Evolutionary conservation across 1,140 invertebrate species (phyloP), one percentile per base, ranked within the genome.

Genomic region (Planococcus citri): DNA sequence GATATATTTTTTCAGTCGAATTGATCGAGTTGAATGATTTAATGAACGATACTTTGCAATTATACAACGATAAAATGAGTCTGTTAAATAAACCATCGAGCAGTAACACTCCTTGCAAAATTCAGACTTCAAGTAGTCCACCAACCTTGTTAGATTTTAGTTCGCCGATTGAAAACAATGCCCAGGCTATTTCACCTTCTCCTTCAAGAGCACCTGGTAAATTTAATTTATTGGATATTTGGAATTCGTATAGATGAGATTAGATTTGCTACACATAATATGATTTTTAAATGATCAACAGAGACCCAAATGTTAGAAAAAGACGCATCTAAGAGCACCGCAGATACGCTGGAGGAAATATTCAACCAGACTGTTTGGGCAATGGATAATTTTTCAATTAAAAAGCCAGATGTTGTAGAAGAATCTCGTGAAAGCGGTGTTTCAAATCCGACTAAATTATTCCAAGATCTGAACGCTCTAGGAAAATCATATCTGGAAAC

Each of bases 41-140:
- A 58, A 25, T 72, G 67, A 72, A 72, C 58, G 69, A 72, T 64
- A 72, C 68, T 33, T 68, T 70, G 21, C 68, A 69, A 41, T 41
- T 17, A 51, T 71, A 71, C 14, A 69, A 41, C 60, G 58, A 71
- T 37, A 64, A 24, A 25, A 64, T 25, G 20, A 25, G 10, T 25
- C 9, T 27, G 24, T 24, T 64, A 25, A 64, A 27, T 10, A 64
- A 64, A 20, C 25, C 60, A 6, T 64, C 60, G 10, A 17, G 20
- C 10, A 25, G 10, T 17, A 64, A 25, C 24, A 58, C 17, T 22
- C 4, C 51, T 20, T n/a, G n/a, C n/a, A n/a, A n/a, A n/a, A 58
- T 20, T 58, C 60, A 24, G 24, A 64, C 2, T 4, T 64, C 22
- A 17, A 9, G 6, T 51, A 51, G 41, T 51, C 60, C 60, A 6